These are phyloP conservation scores for Parazoanthus swiftii DNA, from an alignment of 92 coral and sea anemone genomes.

Conservation along the genomic window DNA sequence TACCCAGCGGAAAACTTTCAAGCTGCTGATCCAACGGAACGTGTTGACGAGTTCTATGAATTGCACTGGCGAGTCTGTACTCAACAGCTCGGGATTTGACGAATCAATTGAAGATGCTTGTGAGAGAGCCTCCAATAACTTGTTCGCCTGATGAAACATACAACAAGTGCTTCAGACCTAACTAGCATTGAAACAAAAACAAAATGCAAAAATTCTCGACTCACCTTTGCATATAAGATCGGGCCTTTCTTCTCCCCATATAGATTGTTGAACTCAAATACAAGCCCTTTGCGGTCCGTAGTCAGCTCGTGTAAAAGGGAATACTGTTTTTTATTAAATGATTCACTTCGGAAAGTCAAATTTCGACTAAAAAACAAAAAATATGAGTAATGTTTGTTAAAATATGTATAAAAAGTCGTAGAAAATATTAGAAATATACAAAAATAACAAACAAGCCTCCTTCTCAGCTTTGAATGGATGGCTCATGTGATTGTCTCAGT, in stretches of 20 bases:
- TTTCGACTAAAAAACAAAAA: constrained; percentile 18
- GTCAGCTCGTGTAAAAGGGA: not conserved
- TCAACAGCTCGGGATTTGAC: constrained; percentile 15
- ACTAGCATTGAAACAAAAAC: not conserved
- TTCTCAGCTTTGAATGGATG: too few relatives aligned
- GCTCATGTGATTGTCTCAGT: too few relatives aligned
- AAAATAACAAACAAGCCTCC: not conserved
- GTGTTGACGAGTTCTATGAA: constrained; percentile 37
- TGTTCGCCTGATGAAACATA: constrained; percentile 20
- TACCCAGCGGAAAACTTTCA: not conserved
- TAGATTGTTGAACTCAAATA: constrained; percentile 21
- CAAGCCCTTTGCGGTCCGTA: constrained; percentile 5
- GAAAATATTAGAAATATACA: not conserved
- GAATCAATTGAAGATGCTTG: not conserved
- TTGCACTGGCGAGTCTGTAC: constrained; percentile 16
- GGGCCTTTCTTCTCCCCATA: not conserved
- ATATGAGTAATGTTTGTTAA: too few relatives aligned
- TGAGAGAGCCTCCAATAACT: not conserved
- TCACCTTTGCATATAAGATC: constrained; percentile 20
- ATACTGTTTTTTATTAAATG: not conserved
- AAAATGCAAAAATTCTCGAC: not conserved
- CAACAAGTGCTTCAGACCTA: not conserved
- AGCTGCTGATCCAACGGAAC: constrained; percentile 6
- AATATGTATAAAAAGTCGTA: not conserved
- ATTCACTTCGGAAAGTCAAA: constrained; percentile 19